phyloP scores from a whole-genome alignment of 2,888 invertebrate genomes.

The Magallana nippona region DNA sequence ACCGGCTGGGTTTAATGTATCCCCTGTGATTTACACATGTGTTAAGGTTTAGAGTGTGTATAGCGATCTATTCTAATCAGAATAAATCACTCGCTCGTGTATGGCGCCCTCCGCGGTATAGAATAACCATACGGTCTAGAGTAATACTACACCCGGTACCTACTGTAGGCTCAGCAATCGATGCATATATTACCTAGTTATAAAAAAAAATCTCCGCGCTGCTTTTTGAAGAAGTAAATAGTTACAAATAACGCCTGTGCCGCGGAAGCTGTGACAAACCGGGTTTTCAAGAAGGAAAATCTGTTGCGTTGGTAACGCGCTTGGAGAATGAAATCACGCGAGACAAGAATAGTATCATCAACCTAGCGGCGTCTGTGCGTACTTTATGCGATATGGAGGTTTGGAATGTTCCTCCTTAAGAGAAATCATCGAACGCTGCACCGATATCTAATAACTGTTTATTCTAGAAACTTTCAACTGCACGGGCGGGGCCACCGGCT shows the following conservation, averaged over 20 bases:
- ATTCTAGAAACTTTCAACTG: slow-evolving; percentile 3
- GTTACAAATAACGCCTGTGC: background rate
- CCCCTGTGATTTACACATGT: slow-evolving; percentile 15
- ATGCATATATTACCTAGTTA: slow-evolving; percentile 21
- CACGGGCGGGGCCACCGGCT: background rate
- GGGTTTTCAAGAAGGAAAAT: slow-evolving; percentile 32
- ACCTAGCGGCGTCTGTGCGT: slow-evolving; percentile 33
- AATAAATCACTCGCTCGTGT: slow-evolving; percentile 16
- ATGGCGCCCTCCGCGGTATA: background rate
- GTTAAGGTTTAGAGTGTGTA: slow-evolving; percentile 13
- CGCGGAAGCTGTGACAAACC: background rate
- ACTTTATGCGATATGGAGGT: slow-evolving; percentile 23
- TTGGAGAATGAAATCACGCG: slow-evolving; percentile 38
- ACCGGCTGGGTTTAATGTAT: background rate
- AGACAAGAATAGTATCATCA: slow-evolving; percentile 41
- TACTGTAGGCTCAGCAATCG: background rate
- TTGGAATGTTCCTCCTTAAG: slow-evolving; percentile 29
- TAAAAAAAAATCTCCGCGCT: background rate
- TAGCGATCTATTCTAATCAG: slow-evolving; percentile 19
- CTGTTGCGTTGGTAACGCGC: slow-evolving; percentile 45
- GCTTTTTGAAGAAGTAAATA: background rate
- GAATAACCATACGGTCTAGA: background rate
- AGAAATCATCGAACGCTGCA: slow-evolving; percentile 18
- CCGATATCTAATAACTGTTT: background rate
- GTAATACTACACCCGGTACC: background rate